Percentiles rank a stretch among this genome's conserved stretches.
Conservation (phyloP, 2,797 vertebrate species). For the Lepus oiostolus region DNA sequence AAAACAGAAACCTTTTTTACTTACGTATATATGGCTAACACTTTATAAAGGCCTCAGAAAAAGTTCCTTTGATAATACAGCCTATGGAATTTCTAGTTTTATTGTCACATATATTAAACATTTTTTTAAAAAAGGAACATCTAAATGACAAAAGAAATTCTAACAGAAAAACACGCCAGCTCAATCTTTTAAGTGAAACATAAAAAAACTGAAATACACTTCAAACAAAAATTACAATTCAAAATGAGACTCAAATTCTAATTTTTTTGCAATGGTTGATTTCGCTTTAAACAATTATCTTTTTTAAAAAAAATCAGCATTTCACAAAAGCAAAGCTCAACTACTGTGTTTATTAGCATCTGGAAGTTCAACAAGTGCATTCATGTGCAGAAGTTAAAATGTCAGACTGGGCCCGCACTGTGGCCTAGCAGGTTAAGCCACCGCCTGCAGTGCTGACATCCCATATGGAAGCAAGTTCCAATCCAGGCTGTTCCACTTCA, state of each 20-base stretch:
- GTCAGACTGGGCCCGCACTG: too few relatives aligned
- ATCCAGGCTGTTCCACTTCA: too few relatives aligned
- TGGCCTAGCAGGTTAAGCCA: too few relatives aligned
- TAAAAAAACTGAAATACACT: neutral
- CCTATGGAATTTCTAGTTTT: conserved; percentile 22
- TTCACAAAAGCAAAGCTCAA: conserved; percentile 45
- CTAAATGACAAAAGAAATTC: conserved; percentile 14
- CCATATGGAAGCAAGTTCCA: too few relatives aligned
- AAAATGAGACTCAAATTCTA: too few relatives aligned
- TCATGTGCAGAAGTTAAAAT: neutral
- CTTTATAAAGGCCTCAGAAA: neutral
- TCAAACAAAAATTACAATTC: neutral
- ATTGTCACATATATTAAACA: conserved; percentile 45
- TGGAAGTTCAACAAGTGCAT: conserved; percentile 2
- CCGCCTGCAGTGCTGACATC: too few relatives aligned
- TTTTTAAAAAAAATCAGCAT: conserved; percentile 34
- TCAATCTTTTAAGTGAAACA: conserved; percentile 51
- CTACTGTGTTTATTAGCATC: neutral
- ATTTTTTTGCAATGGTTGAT: conserved; percentile 28
- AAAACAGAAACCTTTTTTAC: conserved; percentile 17
- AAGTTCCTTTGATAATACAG: conserved; percentile 48
- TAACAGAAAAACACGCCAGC: conserved; percentile 21
- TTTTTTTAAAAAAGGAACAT: neutral
- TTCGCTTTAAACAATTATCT: conserved; percentile 2
- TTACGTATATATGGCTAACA: neutral